Conservation (phyloP, 2,888 invertebrate species). For the Drosophila neutralis region DNA sequence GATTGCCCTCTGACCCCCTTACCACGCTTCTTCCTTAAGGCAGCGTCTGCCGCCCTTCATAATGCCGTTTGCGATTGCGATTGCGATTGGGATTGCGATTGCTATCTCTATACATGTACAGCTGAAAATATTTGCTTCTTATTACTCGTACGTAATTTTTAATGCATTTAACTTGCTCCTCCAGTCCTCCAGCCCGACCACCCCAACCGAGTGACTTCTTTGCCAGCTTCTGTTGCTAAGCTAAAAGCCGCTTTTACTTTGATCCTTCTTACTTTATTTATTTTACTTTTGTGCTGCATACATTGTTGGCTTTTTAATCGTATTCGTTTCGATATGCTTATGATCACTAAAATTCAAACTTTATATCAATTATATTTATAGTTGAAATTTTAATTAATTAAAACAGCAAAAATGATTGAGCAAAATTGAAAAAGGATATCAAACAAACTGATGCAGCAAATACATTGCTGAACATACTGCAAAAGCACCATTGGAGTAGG, state of each 20-base stretch:
- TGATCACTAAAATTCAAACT: not conserved
- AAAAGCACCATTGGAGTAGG: not conserved
- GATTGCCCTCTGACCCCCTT: conserved; percentile 16
- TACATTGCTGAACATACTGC: not conserved
- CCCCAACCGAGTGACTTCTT: conserved; percentile 2
- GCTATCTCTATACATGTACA: conserved; percentile 32
- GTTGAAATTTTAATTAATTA: no score
- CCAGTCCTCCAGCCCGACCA: not conserved
- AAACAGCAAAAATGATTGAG: conserved; percentile 14
- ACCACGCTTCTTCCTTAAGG: not conserved
- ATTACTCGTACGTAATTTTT: conserved; percentile 57
- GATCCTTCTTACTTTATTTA: conserved; percentile 22
- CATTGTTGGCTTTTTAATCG: not conserved
- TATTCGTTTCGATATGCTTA: not conserved
- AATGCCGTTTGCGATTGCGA: conserved; percentile 47
- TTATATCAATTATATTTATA: not conserved
- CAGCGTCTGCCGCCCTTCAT: conserved; percentile 34
- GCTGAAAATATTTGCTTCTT: conserved; percentile 23
- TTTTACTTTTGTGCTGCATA: conserved; percentile 10
- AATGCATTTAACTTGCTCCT: conserved; percentile 48
- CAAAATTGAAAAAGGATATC: not conserved
- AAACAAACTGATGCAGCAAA: not conserved
- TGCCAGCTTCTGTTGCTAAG: conserved; percentile 31
- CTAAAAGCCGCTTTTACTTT: conserved; percentile 43
- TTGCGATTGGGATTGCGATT: conserved; percentile 40